Evolutionary conservation across 2,888 invertebrate species (phyloP), one percentile per base, ranked within the genome.

Genomic region (Peribatodes rhomboidaria): DNA sequence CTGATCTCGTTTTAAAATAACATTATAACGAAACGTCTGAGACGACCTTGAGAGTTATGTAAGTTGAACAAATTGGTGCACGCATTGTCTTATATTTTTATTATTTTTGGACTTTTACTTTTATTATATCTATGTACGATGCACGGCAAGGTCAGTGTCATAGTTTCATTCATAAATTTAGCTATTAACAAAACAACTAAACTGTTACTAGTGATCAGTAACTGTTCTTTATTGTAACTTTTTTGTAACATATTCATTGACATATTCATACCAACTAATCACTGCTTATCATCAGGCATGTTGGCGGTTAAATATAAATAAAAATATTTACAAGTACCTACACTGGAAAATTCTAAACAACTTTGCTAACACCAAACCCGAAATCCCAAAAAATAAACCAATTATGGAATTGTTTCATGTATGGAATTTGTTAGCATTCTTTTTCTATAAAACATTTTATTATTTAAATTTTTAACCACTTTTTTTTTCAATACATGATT

Each of bases 111-210:
- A 46, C 47, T 56, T 18, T 65, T 65, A 37, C 60, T 65, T 44
- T 56, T 65, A 61, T 57, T 65, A 7, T 22, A 44, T 58, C 37
- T 54, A 27, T 27, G n/a, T 33, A 39, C 27, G 27, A 41, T 31
- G 46, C 18, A 47, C 10, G 50, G 10, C 65, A 68, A 69, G 65
- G 63, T 69, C 64, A 61, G 14, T 66, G 60, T 39, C 61, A n/a
- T 54, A 66, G 46, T 53, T 60, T 42, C 55, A 49, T 49, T 49
- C 10, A 10, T 16, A 31, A 31, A 16, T 49, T 31, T 27, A 14
- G 14, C n/a, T 47, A 6, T 14, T 47, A 13, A 1, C 7, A 16
- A n/a, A n/a, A n/a, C n/a, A n/a, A n/a, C n/a, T n/a, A n/a, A 44
- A 10, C 18, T 20, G 18, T 7, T 9, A 13, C 9, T 4, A 44